Base-by-base conservation (phyloP, 2,797 vertebrate species). In the Rhinella marina region DNA sequence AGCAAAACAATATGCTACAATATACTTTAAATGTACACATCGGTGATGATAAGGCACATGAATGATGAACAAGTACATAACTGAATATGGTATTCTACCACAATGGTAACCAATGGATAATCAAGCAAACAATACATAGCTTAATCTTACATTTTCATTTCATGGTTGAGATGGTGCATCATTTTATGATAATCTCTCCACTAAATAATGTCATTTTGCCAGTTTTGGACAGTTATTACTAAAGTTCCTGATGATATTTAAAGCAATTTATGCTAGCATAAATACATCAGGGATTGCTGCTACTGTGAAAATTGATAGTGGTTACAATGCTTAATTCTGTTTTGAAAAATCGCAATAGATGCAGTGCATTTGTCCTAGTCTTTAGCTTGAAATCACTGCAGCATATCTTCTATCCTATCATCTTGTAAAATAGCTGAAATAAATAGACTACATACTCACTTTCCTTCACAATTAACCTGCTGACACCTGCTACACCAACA, bases 381-480 rank as follows among this genome's bases (percentile, higher is more conserved):
- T 70, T 72, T 72, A 52, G 73, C 73, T 25, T 23, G 73, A 76
- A 76, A 76, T 77, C 75, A 25, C 50, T 25, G 48, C 48, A 77
- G 48, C 75, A 23, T 54, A 52, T 77, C 75, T 77, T 23, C 75
- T 77, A 48, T 77, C 75, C 50, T 77, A 77, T 77, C 75, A 54
- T 54, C 75, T 77, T 77, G 50, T 54, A 77, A 52, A 77, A 77
- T 77, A 54, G 75, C 75, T 77, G 50, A 54, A 77, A 77, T 77
- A 77, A 77, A 77, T 77, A 77, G 75, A 77, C 48, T 77, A 54
- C 75, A 54, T 77, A 54, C 75, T 54, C 75, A 77, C 75, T 77
- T 77, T 77, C 75, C n/a, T 54, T 77, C 75, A 54, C 75, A 54
- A 77, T 81, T 59, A 81, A 81, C 54, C 57, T 81, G 78, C 56